Percentiles rank a stretch among this genome's conserved stretches.
Evolutionary conservation across 2,113 vertebrate genomes (phyloP).

Genomic region (Crotalus tigris): DNA sequence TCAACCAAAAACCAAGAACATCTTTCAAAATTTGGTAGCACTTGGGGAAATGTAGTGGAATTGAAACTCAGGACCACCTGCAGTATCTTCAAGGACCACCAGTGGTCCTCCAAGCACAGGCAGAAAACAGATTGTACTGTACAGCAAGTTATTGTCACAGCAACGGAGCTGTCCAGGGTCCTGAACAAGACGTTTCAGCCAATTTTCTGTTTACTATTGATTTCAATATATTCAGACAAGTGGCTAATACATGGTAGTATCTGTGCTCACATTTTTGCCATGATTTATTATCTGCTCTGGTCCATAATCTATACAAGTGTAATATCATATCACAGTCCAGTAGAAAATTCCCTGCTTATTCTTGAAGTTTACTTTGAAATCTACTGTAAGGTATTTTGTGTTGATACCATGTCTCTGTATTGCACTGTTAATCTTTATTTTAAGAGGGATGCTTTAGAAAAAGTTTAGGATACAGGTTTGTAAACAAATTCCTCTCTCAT

Average conservation of each 20-base stretch:
- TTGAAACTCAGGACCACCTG: background rate
- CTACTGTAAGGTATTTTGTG: background rate
- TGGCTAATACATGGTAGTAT: too few species aligned
- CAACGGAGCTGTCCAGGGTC: background rate
- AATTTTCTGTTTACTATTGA: background rate
- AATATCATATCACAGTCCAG: background rate
- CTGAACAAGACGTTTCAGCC: background rate
- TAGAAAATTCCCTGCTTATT: background rate
- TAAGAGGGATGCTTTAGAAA: background rate
- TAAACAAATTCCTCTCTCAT: background rate
- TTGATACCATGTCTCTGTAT: background rate
- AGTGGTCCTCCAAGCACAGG: background rate
- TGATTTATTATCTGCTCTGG: background rate
- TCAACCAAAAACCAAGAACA: background rate
- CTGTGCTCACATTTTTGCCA: background rate
- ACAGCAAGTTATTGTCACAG: background rate
- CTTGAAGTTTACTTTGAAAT: background rate
- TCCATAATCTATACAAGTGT: background rate
- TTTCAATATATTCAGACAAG: background rate
- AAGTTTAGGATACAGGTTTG: background rate
- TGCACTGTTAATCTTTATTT: background rate
- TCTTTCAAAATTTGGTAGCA: background rate
- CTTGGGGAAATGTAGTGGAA: background rate
- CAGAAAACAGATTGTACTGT: background rate
- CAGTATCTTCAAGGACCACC: background rate